Evolutionary conservation across 2,113 vertebrate species (phyloP).

Genomic region (Acrocephalus kingi): DNA sequence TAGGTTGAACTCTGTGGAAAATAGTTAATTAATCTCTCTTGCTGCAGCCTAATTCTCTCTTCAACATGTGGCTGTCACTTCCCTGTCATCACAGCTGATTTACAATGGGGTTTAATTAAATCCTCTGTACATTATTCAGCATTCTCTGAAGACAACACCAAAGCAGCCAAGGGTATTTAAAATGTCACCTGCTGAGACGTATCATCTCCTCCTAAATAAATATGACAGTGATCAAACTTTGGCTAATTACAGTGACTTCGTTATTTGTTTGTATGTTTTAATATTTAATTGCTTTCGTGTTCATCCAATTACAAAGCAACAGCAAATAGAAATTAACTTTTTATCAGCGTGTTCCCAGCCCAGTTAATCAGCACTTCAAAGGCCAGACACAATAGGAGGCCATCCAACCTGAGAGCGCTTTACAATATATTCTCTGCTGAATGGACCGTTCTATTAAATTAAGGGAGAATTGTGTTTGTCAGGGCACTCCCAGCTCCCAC

Average conservation of each 20-base stretch:
- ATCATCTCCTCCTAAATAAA: slow-evolving; percentile 79
- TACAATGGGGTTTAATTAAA: slow-evolving; percentile 82
- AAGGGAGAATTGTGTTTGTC: slow-evolving; percentile 49
- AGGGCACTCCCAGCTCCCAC: slow-evolving; percentile 7
- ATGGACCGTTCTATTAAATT: slow-evolving; percentile 46
- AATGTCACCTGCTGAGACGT: slow-evolving; percentile 80
- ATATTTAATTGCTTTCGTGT: slow-evolving; percentile 84
- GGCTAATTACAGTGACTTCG: slow-evolving; percentile 80
- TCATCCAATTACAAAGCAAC: slow-evolving; percentile 80
- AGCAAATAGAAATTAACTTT: slow-evolving; percentile 84
- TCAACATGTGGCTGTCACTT: slow-evolving; percentile 80
- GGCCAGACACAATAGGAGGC: slow-evolving; percentile 60
- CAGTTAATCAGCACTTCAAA: slow-evolving; percentile 69
- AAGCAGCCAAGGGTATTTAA: slow-evolving; percentile 77
- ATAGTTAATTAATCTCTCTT: slow-evolving; percentile 76
- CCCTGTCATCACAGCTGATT: slow-evolving; percentile 79
- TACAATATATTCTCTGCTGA: slow-evolving; percentile 43
- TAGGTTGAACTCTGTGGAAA: slow-evolving; percentile 54
- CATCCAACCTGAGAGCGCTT: slow-evolving; percentile 59
- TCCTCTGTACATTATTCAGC: slow-evolving; percentile 76
- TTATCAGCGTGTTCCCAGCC: slow-evolving; percentile 76
- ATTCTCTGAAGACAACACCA: slow-evolving; percentile 76
- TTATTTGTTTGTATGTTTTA: slow-evolving; percentile 86
- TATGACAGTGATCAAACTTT: slow-evolving; percentile 84
- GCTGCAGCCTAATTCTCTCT: slow-evolving; percentile 75